These are phyloP conservation scores for Caenorhabditis inopinata DNA, from an alignment of 1,140 invertebrate species.

Conservation along the genomic window DNA sequence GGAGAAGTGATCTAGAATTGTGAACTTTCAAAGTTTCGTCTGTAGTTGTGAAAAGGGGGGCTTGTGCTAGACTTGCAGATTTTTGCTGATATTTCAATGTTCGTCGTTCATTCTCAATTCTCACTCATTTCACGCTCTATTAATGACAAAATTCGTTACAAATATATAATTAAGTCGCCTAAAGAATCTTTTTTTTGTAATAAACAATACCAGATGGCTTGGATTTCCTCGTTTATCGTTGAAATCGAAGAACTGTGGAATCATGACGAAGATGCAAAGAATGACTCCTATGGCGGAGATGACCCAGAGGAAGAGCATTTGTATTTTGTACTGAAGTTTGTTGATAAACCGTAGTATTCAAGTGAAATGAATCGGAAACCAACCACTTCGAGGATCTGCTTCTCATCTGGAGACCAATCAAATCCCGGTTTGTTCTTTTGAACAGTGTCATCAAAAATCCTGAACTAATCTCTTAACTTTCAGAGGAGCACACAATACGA, in stretches of 20 bases:
- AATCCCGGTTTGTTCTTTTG: conserved; percentile 28
- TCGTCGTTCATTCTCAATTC: no score
- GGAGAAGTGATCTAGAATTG: no score
- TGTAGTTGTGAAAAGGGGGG: no score
- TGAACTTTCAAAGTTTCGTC: no score
- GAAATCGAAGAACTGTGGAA: conserved; percentile 47
- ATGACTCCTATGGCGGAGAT: conserved; percentile 36
- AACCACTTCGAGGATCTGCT: conserved; percentile 35
- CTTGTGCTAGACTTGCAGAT: no score
- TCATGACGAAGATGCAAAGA: conserved; percentile 38
- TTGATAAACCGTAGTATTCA: neutral
- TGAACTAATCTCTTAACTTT: no score
- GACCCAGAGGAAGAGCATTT: conserved; percentile 43
- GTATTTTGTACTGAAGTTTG: conserved; percentile 43
- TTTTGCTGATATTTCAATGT: no score
- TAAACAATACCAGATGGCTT: conserved; percentile 38
- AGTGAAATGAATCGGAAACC: neutral
- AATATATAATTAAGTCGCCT: no score
- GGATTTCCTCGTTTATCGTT: conserved; percentile 42
- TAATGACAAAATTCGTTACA: no score
- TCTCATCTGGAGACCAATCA: conserved; percentile 30
- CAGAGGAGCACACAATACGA: no score
- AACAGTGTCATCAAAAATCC: conserved; percentile 45
- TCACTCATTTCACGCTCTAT: no score
- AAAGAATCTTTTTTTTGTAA: neutral